Evolutionary conservation across 2,113 vertebrate genomes (phyloP), one percentile per base, ranked within the genome.

Genomic region (Emydura subglobosa): DNA sequence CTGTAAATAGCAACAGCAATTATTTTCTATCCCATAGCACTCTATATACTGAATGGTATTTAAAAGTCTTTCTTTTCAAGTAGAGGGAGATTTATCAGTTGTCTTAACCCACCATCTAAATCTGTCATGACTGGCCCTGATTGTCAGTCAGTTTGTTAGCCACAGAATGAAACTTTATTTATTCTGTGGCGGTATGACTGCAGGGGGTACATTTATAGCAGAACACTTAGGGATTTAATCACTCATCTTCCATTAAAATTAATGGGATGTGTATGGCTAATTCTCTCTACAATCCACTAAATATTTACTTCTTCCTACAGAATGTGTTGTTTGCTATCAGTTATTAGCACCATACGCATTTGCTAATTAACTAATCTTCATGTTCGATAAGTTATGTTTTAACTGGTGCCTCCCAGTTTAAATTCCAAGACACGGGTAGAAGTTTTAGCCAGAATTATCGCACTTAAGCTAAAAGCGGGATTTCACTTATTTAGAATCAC

Each of bases 51-150:
- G 11, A 68, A 81, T 10, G 42, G 12, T 44, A 88, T 27, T 72
- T 87, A 59, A 92, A 89, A 89, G 55, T 44, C 5, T 65, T 53
- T 25, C 25, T 72, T 78, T 61, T 90, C 89, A 85, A 29, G 6
- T 80, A 74, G 50, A 88, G 86, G 96, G 84, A 31, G 57, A 89
- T 53, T 85, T 86, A 93, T 68, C 92, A 84, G 29, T 78, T 84
- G 79, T 94, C 96, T 91, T 91, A 39, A 91, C 53, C 78, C 24
- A 61, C 39, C 89, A 97, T 94, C 94, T 49, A 92, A 94, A 96
- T 72, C 34, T 51, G 50, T 61, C n/a, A 95, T 65, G 82, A 95
- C 87, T 74, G 72, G 87, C 86, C 91, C 74, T 83, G 65, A 49
- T 81, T 86, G 87, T 78, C 92, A 97, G 91, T 92, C 54, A 89